Evolutionary conservation across 2,888 invertebrate species (phyloP).

Genomic region (Meta bourneti): DNA sequence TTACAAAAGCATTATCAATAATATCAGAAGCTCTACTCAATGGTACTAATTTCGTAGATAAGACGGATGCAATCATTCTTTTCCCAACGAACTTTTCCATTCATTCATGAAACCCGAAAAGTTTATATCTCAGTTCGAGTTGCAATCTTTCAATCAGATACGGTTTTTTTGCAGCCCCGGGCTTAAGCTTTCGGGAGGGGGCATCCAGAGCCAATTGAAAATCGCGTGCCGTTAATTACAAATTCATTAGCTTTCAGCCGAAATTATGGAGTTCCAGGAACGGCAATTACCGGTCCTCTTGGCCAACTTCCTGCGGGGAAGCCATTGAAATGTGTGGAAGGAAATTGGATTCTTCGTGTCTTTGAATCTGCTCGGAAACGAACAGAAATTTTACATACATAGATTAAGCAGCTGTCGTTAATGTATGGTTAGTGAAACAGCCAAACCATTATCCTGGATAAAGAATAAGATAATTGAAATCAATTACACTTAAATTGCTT

Average conservation of each 20-base stretch:
- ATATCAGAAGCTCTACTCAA: no score
- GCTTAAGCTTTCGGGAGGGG: neutral
- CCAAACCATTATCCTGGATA: constrained; percentile 17
- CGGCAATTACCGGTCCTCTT: constrained; percentile 65
- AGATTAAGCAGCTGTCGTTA: constrained; percentile 27
- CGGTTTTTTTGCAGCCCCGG: neutral
- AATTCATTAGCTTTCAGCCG: constrained; percentile 41
- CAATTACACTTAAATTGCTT: neutral
- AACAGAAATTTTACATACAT: constrained; percentile 32
- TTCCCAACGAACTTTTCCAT: no score
- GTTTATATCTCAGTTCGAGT: no score
- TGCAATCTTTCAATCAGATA: no score
- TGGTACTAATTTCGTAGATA: no score
- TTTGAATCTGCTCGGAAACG: constrained; percentile 25
- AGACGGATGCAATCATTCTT: no score
- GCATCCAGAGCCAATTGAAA: constrained; percentile 20
- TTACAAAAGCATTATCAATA: no score
- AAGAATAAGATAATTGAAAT: neutral
- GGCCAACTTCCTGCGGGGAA: constrained; percentile 53
- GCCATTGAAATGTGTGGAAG: constrained; percentile 34
- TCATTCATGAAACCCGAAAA: no score
- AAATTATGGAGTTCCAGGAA: constrained; percentile 45
- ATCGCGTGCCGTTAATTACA: constrained; percentile 65
- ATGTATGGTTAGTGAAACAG: constrained; percentile 25
- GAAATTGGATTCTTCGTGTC: constrained; percentile 66